Evolutionary conservation across 2,113 vertebrate genomes (phyloP), one percentile per base, ranked within the genome.

Genomic region (Scopus umbretta): DNA sequence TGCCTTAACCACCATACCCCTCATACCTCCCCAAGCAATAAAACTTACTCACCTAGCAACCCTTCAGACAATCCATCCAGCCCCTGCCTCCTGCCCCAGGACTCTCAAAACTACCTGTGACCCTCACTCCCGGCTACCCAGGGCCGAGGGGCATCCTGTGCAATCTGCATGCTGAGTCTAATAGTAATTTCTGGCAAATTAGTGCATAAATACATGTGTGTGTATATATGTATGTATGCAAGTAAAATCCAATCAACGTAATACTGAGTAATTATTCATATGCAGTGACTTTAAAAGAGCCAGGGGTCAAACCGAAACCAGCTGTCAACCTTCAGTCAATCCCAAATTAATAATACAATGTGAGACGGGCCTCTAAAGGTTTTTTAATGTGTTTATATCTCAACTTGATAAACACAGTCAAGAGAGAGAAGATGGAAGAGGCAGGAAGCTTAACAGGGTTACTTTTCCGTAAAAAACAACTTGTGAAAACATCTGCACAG

Each of bases 381-480:
- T 97, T 96, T 96, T 97, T 96, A 96, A 96, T 97, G 78, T 95
- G 97, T 98, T 98, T 97, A 96, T 96, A 95, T 95, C 94, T 95
- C 5, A 9, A 50, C 63, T 93, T 87, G 86, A 89, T 82, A 95
- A 96, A 96, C 89, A 93, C 27, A 96, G 94, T 96, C 76, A 65
- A 93, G 68, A 83, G 78, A 94, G 72, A 93, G 93, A 92, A 96
- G 94, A 95, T 90, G 82, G 94, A 97, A 95, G 75, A 95, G 91
- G 61, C 90, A 95, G 92, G 88, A 94, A 97, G 79, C 94, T 90
- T 90, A 89, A 70, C 36, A 72, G 91, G 90, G 55, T 90, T 88
- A 92, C 68, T 92, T 62, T 78, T 79, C 85, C 4, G 26, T 82
- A 53, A 74, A 94, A 96, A 94, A 85, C 85, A 96, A 88, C 89